A percentile compares a stretch with the other conserved stretches of the same genome.
Evolutionary conservation across 2,888 invertebrate genomes (phyloP).

Genomic region (Polietes domitor): DNA sequence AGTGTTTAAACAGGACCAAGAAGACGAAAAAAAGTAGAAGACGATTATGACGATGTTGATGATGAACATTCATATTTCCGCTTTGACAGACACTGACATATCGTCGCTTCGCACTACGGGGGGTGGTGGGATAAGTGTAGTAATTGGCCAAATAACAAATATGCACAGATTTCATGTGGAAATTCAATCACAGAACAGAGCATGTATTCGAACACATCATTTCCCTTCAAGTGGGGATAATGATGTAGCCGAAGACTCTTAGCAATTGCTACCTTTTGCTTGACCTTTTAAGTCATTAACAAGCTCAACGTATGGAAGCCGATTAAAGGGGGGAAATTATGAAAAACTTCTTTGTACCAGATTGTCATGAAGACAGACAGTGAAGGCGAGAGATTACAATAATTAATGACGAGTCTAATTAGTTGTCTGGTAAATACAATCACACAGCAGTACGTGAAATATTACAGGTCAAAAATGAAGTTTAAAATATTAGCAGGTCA

Average conservation of each 20-base stretch:
- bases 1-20: conserved; percentile 16
- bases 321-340: not conserved
- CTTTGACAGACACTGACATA: conserved; percentile 26
- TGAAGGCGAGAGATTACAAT: too few relatives aligned
- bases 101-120: not conserved
- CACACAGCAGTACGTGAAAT: too few relatives aligned
- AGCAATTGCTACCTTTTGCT: not conserved
- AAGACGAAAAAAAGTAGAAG: conserved; percentile 7
- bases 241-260: too few relatives aligned
- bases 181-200: too few relatives aligned
- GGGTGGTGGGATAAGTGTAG: not conserved
- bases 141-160: conserved; percentile 8
- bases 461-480: too few relatives aligned
- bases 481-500: too few relatives aligned
- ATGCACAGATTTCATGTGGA: not conserved
- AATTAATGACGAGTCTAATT: too few relatives aligned
- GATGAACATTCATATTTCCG: conserved; percentile 39
- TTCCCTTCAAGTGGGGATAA: conserved; percentile 8
- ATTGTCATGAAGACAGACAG: too few relatives aligned
- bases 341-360: not conserved
- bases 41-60: not conserved
- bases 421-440: too few relatives aligned
- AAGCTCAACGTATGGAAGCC: not conserved
- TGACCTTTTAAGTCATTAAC: not conserved
- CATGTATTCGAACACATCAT: not conserved